Conservation (phyloP, 2,113 vertebrate genomes). For the Eretmodus cyanostictus region DNA sequence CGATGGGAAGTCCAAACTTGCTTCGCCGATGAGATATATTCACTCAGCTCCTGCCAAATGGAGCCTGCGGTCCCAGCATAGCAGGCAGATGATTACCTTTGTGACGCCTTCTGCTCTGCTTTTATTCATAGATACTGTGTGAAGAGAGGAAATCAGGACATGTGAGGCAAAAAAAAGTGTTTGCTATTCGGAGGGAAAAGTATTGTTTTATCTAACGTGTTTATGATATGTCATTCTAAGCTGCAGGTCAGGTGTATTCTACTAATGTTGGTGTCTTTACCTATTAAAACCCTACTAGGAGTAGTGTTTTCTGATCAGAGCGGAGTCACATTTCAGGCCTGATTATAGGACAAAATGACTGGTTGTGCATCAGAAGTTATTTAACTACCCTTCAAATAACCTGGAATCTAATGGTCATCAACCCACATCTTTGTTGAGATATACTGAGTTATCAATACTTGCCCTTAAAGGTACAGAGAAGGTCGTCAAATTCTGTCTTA, state of each 20-base stretch:
- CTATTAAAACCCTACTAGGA: neutral
- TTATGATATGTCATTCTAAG: neutral
- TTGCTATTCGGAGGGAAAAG: neutral
- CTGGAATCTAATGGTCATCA: neutral
- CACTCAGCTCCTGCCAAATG: constrained; percentile 32
- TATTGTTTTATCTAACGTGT: neutral
- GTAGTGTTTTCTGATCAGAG: neutral
- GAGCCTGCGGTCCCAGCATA: constrained; percentile 15
- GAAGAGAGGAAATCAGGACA: neutral
- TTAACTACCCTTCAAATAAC: neutral
- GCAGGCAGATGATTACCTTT: constrained; percentile 41
- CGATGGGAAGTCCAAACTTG: constrained; percentile 39
- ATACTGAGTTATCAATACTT: neutral
- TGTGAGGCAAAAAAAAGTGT: neutral
- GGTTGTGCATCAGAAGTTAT: neutral
- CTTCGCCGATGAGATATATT: constrained; percentile 34
- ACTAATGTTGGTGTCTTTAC: neutral
- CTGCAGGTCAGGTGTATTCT: neutral
- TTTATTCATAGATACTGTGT: constrained; percentile 24
- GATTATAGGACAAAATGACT: neutral
- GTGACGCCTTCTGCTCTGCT: constrained; percentile 6
- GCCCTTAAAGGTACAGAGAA: neutral
- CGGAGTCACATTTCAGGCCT: neutral
- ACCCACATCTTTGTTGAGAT: neutral
- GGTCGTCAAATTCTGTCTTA: fast-evolving